Evolutionary conservation across 1,140 invertebrate species (phyloP).

Genomic region (Eupeodes corollae): DNA sequence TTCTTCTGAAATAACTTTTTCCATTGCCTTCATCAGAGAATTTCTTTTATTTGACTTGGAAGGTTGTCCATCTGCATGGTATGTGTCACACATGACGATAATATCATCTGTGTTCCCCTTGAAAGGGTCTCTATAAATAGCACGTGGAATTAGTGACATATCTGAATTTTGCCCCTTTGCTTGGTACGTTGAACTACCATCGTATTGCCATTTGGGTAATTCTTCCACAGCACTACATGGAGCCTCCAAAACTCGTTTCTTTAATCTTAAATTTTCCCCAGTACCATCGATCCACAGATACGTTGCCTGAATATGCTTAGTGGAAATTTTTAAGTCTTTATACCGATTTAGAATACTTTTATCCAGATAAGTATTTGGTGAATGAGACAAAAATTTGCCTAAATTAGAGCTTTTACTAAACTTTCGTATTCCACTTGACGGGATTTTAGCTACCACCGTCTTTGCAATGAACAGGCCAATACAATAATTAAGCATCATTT

Average conservation of each 20-base stretch:
- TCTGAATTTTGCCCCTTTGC: constrained; percentile 72
- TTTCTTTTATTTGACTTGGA: constrained; percentile 38
- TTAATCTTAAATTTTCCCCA: constrained; percentile 72
- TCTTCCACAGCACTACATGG: no score
- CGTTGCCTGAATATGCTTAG: constrained; percentile 62
- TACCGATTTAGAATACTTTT: constrained; percentile 61
- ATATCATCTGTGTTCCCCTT: constrained; percentile 64
- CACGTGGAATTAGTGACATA: constrained; percentile 70
- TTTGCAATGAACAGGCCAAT: no score
- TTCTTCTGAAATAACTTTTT: constrained; percentile 41
- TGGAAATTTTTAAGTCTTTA: constrained; percentile 55
- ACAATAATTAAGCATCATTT: no score
- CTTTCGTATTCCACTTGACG: no score
- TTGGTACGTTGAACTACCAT: constrained; percentile 75
- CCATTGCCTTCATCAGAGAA: constrained; percentile 21
- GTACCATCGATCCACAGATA: constrained; percentile 95
- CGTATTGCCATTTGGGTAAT: constrained; percentile 86
- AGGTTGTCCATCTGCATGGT: constrained; percentile 50
- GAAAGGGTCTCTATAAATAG: constrained; percentile 81
- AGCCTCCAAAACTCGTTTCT: constrained; percentile 77
- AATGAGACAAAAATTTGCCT: no score
- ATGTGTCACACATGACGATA: constrained; percentile 75
- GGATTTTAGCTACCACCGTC: no score
- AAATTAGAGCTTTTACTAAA: no score
- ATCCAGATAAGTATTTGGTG: constrained; percentile 59